phyloP scores from a whole-genome alignment of 2,888 invertebrate genomes.

The Lypha dubia region DNA sequence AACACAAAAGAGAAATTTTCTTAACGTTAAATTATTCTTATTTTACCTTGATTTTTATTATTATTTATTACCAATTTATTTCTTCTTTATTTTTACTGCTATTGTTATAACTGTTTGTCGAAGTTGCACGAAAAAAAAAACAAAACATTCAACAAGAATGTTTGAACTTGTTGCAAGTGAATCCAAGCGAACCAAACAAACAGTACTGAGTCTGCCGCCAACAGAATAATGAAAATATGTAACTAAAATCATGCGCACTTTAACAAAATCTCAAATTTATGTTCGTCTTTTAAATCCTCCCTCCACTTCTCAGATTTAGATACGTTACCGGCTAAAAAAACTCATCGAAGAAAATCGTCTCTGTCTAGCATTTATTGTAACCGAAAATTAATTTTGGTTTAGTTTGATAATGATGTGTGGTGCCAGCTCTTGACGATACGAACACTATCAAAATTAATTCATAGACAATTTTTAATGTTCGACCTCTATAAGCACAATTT shows the following conservation, averaged over 20 bases:
- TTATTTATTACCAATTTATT: neutral
- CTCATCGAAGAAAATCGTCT: neutral
- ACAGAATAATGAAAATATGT: constrained; percentile 31
- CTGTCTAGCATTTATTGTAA: neutral
- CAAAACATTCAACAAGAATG: constrained; percentile 57
- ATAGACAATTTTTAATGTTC: constrained; percentile 3
- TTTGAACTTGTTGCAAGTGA: constrained; percentile 68
- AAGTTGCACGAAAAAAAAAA: constrained; percentile 40
- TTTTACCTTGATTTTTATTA: constrained; percentile 39
- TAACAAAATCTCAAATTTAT: neutral
- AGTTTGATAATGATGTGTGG: neutral
- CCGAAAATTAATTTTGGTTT: neutral
- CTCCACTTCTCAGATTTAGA: neutral
- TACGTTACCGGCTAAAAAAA: neutral
- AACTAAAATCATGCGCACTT: constrained; percentile 60
- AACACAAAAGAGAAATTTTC: constrained; percentile 38
- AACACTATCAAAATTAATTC: constrained; percentile 20
- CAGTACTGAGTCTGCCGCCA: constrained; percentile 11
- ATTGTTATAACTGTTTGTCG: constrained; percentile 24
- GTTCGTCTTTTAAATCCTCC: neutral
- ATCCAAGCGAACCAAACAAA: constrained; percentile 17
- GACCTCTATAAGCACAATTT: neutral
- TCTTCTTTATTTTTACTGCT: constrained; percentile 24
- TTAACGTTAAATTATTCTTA: constrained; percentile 1
- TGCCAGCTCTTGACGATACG: neutral